Conservation (phyloP, 2,888 invertebrate species). For the Yponomeuta sedellus region DNA sequence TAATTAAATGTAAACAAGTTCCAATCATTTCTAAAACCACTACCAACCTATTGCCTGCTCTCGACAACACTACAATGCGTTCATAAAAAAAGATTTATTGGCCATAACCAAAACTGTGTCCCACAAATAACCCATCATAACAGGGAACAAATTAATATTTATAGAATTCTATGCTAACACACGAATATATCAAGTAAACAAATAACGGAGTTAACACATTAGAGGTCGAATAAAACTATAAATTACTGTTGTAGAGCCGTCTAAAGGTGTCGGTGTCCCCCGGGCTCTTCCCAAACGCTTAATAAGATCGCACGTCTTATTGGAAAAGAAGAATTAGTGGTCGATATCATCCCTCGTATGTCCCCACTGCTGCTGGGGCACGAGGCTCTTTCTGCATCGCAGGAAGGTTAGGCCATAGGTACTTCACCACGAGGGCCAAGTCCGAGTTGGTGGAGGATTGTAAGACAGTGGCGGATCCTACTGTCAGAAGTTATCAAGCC, state of each 20-base stretch:
- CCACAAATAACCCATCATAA: conserved; percentile 15
- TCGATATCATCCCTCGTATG: too few species aligned
- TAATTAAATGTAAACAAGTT: not conserved
- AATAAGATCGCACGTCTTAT: too few species aligned
- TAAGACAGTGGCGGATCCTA: too few species aligned
- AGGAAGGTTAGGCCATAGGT: too few species aligned
- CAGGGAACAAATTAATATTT: conserved; percentile 13
- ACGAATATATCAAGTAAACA: conserved; percentile 19
- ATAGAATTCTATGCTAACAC: conserved; percentile 13
- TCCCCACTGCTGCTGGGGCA: too few species aligned
- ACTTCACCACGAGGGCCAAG: too few species aligned
- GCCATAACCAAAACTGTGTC: conserved; percentile 18
- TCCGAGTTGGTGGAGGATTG: too few species aligned
- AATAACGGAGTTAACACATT: conserved; percentile 20
- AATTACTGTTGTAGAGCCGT: conserved; percentile 14
- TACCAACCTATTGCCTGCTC: not conserved
- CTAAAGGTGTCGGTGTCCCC: not conserved
- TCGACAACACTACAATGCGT: not conserved
- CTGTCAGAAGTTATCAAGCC: too few species aligned
- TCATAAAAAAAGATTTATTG: conserved; percentile 16
- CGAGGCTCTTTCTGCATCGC: too few species aligned
- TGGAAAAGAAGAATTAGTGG: too few species aligned
- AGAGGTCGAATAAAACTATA: conserved; percentile 16
- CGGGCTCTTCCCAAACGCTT: not conserved
- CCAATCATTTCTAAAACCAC: not conserved